Percentiles rank a stretch among this genome's conserved stretches.
These are phyloP conservation scores for Prochilodus magdalenae DNA, from an alignment of 2,113 vertebrate genomes.

Conservation along the genomic window DNA sequence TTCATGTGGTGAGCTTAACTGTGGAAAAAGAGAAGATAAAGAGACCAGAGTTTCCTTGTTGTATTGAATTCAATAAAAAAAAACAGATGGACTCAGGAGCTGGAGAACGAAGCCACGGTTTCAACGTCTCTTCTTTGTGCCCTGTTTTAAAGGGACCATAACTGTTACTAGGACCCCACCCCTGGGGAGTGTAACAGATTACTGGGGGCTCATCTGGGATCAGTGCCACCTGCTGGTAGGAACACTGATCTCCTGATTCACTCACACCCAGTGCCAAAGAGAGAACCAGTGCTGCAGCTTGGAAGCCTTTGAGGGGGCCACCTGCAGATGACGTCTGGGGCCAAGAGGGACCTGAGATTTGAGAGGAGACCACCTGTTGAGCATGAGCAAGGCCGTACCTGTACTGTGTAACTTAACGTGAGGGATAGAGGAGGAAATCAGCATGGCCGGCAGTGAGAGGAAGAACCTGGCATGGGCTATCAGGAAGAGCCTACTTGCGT, in stretches of 20 bases:
- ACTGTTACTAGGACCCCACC: too few species aligned
- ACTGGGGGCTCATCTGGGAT: slow-evolving; percentile 14
- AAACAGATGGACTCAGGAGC: too few species aligned
- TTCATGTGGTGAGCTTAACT: too few species aligned
- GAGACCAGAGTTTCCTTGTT: too few species aligned
- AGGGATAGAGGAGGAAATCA: not conserved
- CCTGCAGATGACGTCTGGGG: too few species aligned
- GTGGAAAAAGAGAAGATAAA: too few species aligned
- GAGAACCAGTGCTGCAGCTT: not conserved
- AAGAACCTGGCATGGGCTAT: not conserved
- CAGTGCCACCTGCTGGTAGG: not conserved
- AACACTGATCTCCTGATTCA: not conserved
- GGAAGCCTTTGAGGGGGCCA: too few species aligned
- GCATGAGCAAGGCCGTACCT: not conserved
- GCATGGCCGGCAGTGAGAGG: not conserved
- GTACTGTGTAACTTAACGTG: not conserved
- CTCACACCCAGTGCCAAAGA: not conserved
- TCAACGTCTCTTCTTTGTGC: too few species aligned
- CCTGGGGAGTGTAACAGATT: slow-evolving; percentile 9
- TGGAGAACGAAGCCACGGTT: too few species aligned
- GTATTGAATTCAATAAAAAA: too few species aligned
- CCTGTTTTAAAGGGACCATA: too few species aligned
- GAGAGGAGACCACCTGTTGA: too few species aligned
- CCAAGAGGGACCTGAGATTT: not conserved
- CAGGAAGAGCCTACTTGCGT: not conserved